phyloP scores from a whole-genome alignment of 2,797 vertebrate genomes.

The Muraenolepis orangiensis region DNA sequence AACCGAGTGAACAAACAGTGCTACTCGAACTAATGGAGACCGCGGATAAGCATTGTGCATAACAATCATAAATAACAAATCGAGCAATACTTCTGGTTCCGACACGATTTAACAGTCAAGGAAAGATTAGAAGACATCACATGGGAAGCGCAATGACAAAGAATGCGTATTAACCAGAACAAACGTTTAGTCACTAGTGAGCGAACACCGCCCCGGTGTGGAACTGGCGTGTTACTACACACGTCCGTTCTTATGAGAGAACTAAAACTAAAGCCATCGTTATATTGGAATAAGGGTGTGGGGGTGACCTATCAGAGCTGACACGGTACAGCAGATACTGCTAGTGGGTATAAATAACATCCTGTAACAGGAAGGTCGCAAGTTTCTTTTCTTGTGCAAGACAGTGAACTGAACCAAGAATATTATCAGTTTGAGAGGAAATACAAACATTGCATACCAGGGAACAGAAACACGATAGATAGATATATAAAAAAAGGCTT shows the following conservation, averaged over 20 bases:
- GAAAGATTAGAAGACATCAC: neutral
- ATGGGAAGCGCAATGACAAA: neutral
- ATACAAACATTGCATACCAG: neutral
- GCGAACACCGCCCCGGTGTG: neutral
- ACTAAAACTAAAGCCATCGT: neutral
- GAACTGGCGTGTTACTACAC: neutral
- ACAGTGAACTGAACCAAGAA: neutral
- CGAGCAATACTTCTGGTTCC: neutral
- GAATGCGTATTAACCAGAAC: neutral
- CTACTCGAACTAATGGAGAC: neutral
- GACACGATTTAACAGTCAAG: neutral
- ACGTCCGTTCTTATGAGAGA: neutral
- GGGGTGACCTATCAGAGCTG: neutral
- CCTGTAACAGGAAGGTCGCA: neutral
- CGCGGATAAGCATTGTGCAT: neutral
- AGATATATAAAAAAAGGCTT: no score
- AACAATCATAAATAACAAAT: neutral
- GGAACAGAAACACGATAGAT: neutral
- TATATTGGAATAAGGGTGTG: neutral
- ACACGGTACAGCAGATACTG: neutral
- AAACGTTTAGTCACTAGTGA: neutral
- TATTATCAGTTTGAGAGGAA: no score
- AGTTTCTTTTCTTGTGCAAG: neutral
- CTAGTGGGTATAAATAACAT: neutral
- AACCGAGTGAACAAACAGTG: neutral